phyloP scores from a whole-genome alignment of 2,888 invertebrate species.

The Mactromeris polynyma region DNA sequence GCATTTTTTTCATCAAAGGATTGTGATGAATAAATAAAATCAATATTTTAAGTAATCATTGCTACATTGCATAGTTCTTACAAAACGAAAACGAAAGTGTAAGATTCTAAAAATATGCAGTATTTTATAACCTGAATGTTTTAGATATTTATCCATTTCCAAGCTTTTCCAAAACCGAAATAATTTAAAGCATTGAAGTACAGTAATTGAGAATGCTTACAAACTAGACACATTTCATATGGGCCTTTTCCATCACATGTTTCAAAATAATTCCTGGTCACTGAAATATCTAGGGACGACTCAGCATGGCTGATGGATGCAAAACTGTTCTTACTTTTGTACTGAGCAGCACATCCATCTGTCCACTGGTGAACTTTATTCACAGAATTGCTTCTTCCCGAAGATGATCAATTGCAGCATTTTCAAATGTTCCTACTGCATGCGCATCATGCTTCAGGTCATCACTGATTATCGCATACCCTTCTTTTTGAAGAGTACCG shows the following conservation, averaged over 20 bases:
- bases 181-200: too few relatives aligned
- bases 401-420: slow-evolving; percentile 23
- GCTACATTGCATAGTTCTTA: not conserved
- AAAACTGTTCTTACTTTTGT: slow-evolving; percentile 30
- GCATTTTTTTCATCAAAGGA: too few relatives aligned
- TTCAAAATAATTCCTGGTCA: slow-evolving; percentile 14
- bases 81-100: not conserved
- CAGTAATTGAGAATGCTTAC: too few relatives aligned
- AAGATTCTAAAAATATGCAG: not conserved
- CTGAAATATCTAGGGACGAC: not conserved
- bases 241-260: slow-evolving; percentile 33
- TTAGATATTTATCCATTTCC: not conserved
- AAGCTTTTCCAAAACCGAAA: too few relatives aligned
- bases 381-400: not conserved
- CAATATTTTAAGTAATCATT: too few relatives aligned
- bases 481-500: slow-evolving; percentile 6
- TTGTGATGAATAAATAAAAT: too few relatives aligned
- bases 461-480: slow-evolving; percentile 30
- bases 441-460: slow-evolving; percentile 32
- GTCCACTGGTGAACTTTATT: slow-evolving; percentile 33
- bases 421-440: slow-evolving; percentile 30
- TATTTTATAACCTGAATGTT: not conserved
- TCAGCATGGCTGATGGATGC: slow-evolving; percentile 20
- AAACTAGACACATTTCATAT: too few relatives aligned
- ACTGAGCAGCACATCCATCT: slow-evolving; percentile 42